phyloP scores from a whole-genome alignment of 2,888 invertebrate species.

The Cosmia trapezina region DNA sequence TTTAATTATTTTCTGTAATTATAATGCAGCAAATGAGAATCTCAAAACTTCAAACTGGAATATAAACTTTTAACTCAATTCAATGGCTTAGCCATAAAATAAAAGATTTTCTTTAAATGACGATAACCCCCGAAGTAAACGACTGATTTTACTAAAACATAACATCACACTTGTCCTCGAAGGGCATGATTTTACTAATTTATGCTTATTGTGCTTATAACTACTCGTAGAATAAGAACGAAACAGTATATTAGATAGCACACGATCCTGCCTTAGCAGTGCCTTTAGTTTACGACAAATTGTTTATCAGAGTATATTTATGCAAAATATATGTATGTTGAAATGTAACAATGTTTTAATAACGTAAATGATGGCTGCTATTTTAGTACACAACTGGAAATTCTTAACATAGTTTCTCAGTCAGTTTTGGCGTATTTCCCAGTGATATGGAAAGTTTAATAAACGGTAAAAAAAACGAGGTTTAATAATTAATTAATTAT shows the following conservation, averaged over 20 bases:
- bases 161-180: not conserved
- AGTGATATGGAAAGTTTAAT: not conserved
- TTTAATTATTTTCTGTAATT: not conserved
- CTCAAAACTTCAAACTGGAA: conserved; percentile 5
- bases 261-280: conserved; percentile 56
- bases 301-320: conserved; percentile 19
- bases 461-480: not conserved
- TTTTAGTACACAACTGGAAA: conserved; percentile 3
- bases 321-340: not conserved
- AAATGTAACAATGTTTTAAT: conserved; percentile 18
- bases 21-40: conserved; percentile 15
- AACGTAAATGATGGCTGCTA: not conserved
- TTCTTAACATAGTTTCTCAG: not conserved
- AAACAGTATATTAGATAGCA: conserved; percentile 26
- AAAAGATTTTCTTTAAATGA: not conserved
- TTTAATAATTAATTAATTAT: too few relatives aligned
- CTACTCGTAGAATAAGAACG: conserved; percentile 2
- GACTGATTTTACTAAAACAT: conserved; percentile 42
- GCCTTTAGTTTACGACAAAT: conserved; percentile 46
- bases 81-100: not conserved
- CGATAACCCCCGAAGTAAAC: conserved; percentile 26
- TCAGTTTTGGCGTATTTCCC: not conserved
- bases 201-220: conserved; percentile 16
- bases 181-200: not conserved
- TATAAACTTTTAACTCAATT: not conserved